These are phyloP conservation scores for Oxyruncus cristatus DNA, from an alignment of 2,113 vertebrate species.

Conservation along the genomic window DNA sequence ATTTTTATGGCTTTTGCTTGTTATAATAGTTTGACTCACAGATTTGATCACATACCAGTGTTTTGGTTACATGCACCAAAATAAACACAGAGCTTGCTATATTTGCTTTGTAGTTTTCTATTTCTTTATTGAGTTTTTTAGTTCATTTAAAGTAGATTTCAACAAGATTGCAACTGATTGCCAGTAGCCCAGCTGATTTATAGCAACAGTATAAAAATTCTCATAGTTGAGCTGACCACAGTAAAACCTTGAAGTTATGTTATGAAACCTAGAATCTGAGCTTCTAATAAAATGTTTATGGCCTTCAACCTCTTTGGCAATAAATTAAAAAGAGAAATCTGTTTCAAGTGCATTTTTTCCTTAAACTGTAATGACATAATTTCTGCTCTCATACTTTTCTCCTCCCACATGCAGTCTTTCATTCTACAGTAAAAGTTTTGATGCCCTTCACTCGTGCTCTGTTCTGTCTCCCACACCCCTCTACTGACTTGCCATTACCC, in stretches of 20 bases:
- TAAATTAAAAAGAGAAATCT: not conserved
- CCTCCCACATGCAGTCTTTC: not conserved
- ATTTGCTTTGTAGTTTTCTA: not conserved
- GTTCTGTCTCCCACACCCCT: not conserved
- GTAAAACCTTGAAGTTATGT: not conserved
- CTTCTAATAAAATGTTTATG: slow-evolving; percentile 12
- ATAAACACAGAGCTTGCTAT: not conserved
- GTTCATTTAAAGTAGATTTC: not conserved
- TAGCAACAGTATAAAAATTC: not conserved
- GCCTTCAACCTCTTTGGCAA: not conserved
- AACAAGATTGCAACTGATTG: not conserved
- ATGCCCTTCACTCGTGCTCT: not conserved
- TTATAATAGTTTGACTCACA: not conserved
- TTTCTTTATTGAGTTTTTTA: not conserved
- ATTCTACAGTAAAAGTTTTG: not conserved
- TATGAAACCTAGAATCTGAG: not conserved
- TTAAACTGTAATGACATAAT: not conserved
- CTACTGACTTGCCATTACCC: not conserved
- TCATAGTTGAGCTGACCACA: not conserved
- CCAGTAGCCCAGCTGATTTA: not conserved
- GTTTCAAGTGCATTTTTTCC: not conserved
- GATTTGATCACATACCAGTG: not conserved
- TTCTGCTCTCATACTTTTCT: not conserved
- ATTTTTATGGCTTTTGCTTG: not conserved
- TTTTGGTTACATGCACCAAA: not conserved